Percentiles rank a stretch among this genome's conserved stretches.
These are phyloP conservation scores for Ophraella communa DNA, from an alignment of 2,888 invertebrate genomes.

Conservation along the genomic window DNA sequence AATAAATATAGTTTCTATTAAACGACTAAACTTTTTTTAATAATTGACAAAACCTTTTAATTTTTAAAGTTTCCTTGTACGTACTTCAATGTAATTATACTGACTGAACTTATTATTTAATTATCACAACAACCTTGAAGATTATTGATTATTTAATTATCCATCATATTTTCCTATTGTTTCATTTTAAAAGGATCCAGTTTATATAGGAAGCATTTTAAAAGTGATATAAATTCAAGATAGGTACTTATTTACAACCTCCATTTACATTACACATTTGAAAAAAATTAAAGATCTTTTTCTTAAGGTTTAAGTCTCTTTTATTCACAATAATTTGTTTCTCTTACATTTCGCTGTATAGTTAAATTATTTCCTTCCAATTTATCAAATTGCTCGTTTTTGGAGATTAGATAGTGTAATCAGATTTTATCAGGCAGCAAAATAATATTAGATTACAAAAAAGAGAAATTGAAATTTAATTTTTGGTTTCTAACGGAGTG, in stretches of 20 bases:
- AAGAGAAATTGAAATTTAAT: neutral
- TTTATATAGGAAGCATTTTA: neutral
- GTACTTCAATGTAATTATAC: no score
- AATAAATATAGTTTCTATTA: no score
- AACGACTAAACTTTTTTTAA: no score
- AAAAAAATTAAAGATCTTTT: conserved; percentile 2
- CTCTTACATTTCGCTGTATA: neutral
- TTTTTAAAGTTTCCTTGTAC: no score
- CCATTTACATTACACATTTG: neutral
- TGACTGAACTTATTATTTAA: no score
- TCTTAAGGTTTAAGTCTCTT: neutral
- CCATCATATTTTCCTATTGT: no score
- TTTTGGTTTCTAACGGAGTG: no score
- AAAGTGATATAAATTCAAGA: neutral
- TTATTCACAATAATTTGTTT: neutral
- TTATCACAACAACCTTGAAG: no score
- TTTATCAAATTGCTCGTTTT: conserved; percentile 9
- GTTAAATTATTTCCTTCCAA: neutral
- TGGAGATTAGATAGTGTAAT: conserved; percentile 18
- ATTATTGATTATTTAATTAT: no score
- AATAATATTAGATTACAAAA: neutral
- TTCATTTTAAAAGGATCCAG: neutral
- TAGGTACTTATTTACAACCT: neutral
- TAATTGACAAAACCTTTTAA: no score
- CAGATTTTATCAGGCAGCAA: conserved; percentile 7